Base-by-base conservation (phyloP, 2,888 invertebrate species). In the Mimachlamys varia region DNA sequence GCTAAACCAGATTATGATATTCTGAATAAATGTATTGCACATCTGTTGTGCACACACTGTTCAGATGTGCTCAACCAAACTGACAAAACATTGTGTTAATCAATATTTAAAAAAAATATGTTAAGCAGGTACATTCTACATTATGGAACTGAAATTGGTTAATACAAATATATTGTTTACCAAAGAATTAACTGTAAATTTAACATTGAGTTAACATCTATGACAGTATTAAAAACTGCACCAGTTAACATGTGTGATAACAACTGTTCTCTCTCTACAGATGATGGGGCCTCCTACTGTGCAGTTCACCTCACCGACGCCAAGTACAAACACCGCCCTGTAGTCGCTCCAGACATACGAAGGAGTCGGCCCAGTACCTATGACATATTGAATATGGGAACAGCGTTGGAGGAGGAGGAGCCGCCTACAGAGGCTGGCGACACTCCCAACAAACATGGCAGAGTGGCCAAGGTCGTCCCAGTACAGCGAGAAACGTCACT, bases 301-400 rank as follows among this genome's bases (percentile, higher is more conserved):
- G 44, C 91, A 19, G 88, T 92, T 50, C 27, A 89, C 12, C 88
- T 93, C 7, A 90, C 90, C 17, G 53, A 50, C 50, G 87, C 89
- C 10, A 87, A 88, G 38, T 93, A 93, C 90, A 89, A 44, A 55
- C 87, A 90, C 22, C 87, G 38, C 13, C 94, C 94, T 22, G 49
- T 89, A 12, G 93, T 95, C 44, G 90, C 93, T 27, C 62, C 92
- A 22, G 92, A 92, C 50, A 93, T 94, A n/a, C 91, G 90, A 89
- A 93, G 92, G 91, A 91, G 92, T 88, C 92, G 92, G 44, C 94
- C 93, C 38, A 92, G 94, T 37, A 91, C 94, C 27, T 44, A 91
- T 50, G 94, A 94, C 53, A 90, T 94, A 17, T 91, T 95, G 4
- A 90, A 88, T n/a, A 58, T 92, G 38, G 95, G 94, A 38, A 95